These are phyloP conservation scores for Stomatorhinus ivindoensis DNA, from an alignment of 2,113 vertebrate genomes.

Conservation along the genomic window DNA sequence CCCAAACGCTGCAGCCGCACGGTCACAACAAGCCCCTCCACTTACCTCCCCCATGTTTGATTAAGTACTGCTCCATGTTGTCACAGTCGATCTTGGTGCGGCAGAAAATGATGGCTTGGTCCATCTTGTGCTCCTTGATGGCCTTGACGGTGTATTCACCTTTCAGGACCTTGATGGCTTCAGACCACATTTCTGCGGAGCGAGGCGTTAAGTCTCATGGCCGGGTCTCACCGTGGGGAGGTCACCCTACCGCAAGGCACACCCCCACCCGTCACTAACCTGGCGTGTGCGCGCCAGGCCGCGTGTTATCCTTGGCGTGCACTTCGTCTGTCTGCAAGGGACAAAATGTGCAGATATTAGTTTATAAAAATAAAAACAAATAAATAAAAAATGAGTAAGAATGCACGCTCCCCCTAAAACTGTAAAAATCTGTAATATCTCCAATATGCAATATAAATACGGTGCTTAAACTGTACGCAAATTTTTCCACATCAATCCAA, in stretches of 20 bases:
- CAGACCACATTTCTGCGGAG: constrained; percentile 89
- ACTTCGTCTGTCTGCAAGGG: constrained; percentile 86
- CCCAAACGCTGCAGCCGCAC: background rate
- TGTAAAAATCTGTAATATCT: background rate
- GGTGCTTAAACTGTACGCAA: background rate
- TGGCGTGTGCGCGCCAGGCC: constrained; percentile 75
- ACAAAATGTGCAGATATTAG: background rate
- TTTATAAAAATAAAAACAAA: background rate
- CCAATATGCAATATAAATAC: background rate
- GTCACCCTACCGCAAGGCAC: background rate
- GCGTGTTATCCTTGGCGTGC: constrained; percentile 87
- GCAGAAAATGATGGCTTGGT: constrained; percentile 96
- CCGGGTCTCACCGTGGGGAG: background rate
- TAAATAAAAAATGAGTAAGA: background rate
- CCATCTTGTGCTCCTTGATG: constrained; percentile 98
- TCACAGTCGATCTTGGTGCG: constrained; percentile 97
- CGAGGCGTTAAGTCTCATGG: background rate
- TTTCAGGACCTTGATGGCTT: constrained; percentile 92
- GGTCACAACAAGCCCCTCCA: background rate
- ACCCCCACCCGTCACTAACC: constrained; percentile 51
- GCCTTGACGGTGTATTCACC: constrained; percentile 84
- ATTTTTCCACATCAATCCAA: background rate
- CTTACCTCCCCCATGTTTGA: constrained; percentile 90
- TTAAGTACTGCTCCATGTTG: constrained; percentile 94
- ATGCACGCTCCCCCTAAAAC: background rate